Base-by-base conservation (phyloP, 2,113 vertebrate species). In the Dolichallabes microphthalmus region DNA sequence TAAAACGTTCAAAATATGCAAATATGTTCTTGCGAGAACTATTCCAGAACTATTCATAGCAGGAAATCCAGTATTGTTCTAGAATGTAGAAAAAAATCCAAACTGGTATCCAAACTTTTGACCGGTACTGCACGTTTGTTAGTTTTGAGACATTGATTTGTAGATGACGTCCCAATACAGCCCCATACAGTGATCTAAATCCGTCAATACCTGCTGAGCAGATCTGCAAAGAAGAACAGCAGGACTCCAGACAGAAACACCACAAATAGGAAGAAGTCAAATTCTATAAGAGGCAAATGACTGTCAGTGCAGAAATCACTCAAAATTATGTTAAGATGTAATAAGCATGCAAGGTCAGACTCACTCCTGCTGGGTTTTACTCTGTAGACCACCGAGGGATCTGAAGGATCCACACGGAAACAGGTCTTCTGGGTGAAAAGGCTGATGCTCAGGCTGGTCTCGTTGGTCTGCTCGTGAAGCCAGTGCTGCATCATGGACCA, bases 351-450 rank as follows among this genome's bases (percentile, higher is more conserved):
- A 45, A 45, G 45, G 45, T 17, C 20, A 20, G 10, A 93, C 97
- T 88, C 93, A 98, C 98, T 95, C 32, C 96, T 94, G 69, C 90
- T 85, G 20, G 96, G 82, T 27, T 89, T 30, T 0, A 99, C 77
- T 2, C 84, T 93, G 92, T 97, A 99, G 0, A 0, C 0, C 17
- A 95, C 93, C n/a, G 1, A 0, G 0, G 71, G 3, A 35, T 95
- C 94, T 63, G 91, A 86, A 64, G 96, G 94, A 25, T 97, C 95
- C 0, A 99, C 94, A 84, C 94, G 95, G 86, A 99, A 95, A 92
- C 97, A 99, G 15, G 94, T 97, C 92, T 97, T 96, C 71, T 91
- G 93, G 91, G 92, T 96, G 91, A 97, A 98, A 4, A 98, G 92
- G 80, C 91, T 93, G 88, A 99, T 89, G 0, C 93, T 94, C 35